Evolutionary conservation across 2,888 invertebrate species (phyloP).

Genomic region (Oscheius myriophilus): DNA sequence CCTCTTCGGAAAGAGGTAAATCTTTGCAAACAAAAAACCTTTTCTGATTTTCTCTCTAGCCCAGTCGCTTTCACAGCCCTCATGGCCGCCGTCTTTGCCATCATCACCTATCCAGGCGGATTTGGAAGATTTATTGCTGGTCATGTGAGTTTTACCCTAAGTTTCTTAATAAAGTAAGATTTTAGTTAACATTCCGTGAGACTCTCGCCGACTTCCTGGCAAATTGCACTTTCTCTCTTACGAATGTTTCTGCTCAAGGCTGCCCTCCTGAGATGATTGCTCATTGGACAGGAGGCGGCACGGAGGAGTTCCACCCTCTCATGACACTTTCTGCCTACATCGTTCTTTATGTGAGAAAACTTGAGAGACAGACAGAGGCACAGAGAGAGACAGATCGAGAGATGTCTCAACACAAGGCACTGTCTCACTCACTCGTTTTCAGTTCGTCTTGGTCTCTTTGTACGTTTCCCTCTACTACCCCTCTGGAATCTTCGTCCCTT

Average conservation of each 20-base stretch:
- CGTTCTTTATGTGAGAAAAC: conserved; percentile 38
- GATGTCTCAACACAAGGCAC: too few species aligned
- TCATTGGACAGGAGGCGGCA: conserved; percentile 43
- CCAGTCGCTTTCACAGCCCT: conserved; percentile 56
- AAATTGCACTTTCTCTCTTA: conserved; percentile 55
- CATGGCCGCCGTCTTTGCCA: conserved; percentile 53
- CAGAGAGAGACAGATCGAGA: background rate
- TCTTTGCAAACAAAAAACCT: background rate
- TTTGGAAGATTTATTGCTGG: conserved; percentile 83
- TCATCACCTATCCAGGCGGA: conserved; percentile 84
- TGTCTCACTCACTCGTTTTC: too few species aligned
- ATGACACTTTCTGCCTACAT: conserved; percentile 45
- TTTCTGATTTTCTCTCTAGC: conserved; percentile 29
- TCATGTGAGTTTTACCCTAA: conserved; percentile 62
- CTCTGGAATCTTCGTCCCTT: conserved; percentile 90
- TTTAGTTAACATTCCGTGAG: conserved; percentile 57
- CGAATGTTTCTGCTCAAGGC: conserved; percentile 39
- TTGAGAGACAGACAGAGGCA: background rate
- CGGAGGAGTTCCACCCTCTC: conserved; percentile 35
- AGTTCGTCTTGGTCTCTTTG: conserved; percentile 58
- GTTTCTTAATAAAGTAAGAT: background rate
- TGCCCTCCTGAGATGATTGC: conserved; percentile 45
- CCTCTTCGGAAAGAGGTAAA: conserved; percentile 54
- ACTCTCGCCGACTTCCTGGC: conserved; percentile 56
- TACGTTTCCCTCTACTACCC: conserved; percentile 57